Percentiles rank a stretch among this genome's conserved stretches.
phyloP scores from a whole-genome alignment of 1,140 invertebrate genomes.

The Ruditapes philippinarum region DNA sequence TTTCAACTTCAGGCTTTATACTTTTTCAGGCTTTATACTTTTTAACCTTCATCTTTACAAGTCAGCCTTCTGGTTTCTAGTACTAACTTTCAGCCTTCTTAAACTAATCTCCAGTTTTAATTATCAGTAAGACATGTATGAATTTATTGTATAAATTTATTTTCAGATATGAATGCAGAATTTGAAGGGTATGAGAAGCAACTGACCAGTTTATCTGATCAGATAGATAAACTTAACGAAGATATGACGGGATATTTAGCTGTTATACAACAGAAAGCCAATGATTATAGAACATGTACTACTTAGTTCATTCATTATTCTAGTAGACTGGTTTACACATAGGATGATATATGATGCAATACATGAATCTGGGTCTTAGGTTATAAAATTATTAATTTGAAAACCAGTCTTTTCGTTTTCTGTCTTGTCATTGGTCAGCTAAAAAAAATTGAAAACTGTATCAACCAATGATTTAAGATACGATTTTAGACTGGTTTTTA shows the following conservation, averaged over 20 bases:
- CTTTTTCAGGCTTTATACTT: too few species aligned
- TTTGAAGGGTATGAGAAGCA: conserved; percentile 47
- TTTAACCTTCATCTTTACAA: too few species aligned
- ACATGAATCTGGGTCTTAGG: background rate
- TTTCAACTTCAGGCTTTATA: too few species aligned
- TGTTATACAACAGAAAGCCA: conserved; percentile 31
- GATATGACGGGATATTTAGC: conserved; percentile 43
- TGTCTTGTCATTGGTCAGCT: too few species aligned
- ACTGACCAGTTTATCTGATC: background rate
- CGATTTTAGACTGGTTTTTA: too few species aligned
- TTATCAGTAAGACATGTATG: too few species aligned
- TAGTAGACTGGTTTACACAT: background rate
- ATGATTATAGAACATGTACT: conserved; percentile 45
- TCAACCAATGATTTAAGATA: too few species aligned
- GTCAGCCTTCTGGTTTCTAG: too few species aligned
- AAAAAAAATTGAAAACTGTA: too few species aligned
- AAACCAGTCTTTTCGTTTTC: too few species aligned
- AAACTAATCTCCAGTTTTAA: too few species aligned
- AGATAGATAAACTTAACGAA: conserved; percentile 28
- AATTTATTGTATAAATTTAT: background rate
- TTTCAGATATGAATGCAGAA: conserved; percentile 57
- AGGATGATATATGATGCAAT: conserved; percentile 41
- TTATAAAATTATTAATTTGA: background rate
- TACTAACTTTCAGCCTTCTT: too few species aligned
- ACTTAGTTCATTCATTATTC: conserved; percentile 20